These are phyloP conservation scores for Pardosa pseudoannulata DNA, from an alignment of 2,888 invertebrate species.

Conservation along the genomic window DNA sequence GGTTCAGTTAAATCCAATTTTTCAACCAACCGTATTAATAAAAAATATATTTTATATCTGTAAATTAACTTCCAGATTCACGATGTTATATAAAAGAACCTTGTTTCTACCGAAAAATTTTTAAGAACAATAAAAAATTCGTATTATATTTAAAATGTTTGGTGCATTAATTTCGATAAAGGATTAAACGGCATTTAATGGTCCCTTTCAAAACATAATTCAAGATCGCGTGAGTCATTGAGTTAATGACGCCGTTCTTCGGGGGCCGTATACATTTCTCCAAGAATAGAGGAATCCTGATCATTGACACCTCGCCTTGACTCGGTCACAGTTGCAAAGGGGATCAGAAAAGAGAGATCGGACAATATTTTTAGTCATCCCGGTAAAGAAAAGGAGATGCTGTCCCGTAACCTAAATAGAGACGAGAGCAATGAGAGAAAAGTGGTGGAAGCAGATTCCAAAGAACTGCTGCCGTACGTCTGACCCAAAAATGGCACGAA, in stretches of 20 bases:
- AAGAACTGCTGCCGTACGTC: conserved; percentile 58
- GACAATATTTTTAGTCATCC: conserved; percentile 61
- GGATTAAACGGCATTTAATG: too few relatives aligned
- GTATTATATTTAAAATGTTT: too few relatives aligned
- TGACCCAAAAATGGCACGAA: conserved; percentile 72
- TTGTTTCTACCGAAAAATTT: too few relatives aligned
- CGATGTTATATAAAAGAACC: too few relatives aligned
- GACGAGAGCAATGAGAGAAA: conserved; percentile 57
- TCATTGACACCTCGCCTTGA: conserved; percentile 59
- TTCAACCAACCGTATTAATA: too few relatives aligned
- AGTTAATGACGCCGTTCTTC: conserved; percentile 41
- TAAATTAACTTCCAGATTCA: too few relatives aligned
- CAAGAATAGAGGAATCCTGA: conserved; percentile 20
- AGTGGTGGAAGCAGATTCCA: conserved; percentile 72
- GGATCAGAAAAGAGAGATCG: conserved; percentile 44
- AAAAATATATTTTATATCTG: too few relatives aligned
- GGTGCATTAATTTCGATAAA: too few relatives aligned
- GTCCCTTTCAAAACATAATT: conserved; percentile 26
- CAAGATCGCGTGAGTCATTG: conserved; percentile 52
- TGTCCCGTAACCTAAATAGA: conserved; percentile 68
- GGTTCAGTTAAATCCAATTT: too few relatives aligned
- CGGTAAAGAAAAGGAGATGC: conserved; percentile 42
- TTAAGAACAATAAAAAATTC: too few relatives aligned
- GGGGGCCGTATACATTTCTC: conserved; percentile 24
- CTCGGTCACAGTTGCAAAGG: conserved; percentile 32